These are phyloP conservation scores for Zaprionus tsacasi DNA, from an alignment of 1,140 invertebrate species.

Conservation along the genomic window DNA sequence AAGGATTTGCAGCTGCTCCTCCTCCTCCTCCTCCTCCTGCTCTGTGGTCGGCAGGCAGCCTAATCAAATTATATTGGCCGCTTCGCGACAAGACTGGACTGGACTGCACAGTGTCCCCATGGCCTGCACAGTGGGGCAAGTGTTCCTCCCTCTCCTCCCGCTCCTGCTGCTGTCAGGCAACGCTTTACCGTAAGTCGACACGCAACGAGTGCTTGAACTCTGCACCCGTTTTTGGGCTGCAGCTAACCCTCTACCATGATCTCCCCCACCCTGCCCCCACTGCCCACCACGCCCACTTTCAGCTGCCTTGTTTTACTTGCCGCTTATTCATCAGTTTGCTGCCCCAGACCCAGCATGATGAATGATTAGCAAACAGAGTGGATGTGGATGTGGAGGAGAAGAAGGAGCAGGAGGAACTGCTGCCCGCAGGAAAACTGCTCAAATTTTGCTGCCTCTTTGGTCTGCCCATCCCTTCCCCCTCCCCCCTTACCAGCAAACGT, in stretches of 20 bases:
- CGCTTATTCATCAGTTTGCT: slow-evolving; percentile 66
- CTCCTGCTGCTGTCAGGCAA: neutral
- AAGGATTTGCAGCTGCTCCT: slow-evolving; percentile 22
- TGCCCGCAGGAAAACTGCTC: slow-evolving; percentile 30
- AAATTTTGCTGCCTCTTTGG: slow-evolving; percentile 41
- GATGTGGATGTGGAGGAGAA: no score
- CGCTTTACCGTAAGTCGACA: slow-evolving; percentile 46
- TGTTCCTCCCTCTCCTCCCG: neutral
- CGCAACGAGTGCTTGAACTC: slow-evolving; percentile 56
- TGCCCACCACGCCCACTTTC: neutral
- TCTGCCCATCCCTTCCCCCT: neutral
- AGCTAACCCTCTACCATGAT: neutral
- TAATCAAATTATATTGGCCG: slow-evolving; percentile 75
- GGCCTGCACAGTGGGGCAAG: neutral
- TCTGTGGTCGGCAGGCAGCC: slow-evolving; percentile 20
- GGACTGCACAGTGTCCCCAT: neutral
- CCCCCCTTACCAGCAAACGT: slow-evolving; percentile 46
- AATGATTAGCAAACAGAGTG: slow-evolving; percentile 59
- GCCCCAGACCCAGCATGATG: slow-evolving; percentile 56
- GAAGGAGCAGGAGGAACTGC: neutral
- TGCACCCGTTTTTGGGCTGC: slow-evolving; percentile 36
- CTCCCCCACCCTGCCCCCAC: neutral
- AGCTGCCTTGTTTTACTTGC: slow-evolving; percentile 49
- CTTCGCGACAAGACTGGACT: slow-evolving; percentile 34
- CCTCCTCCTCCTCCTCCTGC: neutral